These are phyloP conservation scores for Lysiphlebus fabarum DNA, from an alignment of 1,140 invertebrate species.

Conservation along the genomic window DNA sequence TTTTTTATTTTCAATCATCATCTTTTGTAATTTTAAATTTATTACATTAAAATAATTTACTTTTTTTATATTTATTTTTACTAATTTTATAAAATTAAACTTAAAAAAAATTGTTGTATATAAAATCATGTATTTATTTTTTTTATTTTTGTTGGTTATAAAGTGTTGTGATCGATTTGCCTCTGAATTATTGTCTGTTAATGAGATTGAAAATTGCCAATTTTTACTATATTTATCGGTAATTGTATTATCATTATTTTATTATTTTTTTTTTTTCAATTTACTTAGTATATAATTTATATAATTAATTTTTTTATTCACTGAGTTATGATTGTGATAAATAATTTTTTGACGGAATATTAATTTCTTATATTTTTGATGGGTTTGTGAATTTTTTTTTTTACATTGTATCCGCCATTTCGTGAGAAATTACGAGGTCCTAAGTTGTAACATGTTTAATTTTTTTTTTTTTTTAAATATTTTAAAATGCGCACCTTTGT, in stretches of 20 bases:
- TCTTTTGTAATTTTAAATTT: no score
- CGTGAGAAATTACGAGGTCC: constrained; percentile 18
- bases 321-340: constrained; percentile 10
- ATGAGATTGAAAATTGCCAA: constrained; percentile 37
- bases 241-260: constrained; percentile 43
- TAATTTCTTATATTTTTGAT: not conserved
- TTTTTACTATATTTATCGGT: constrained; percentile 9
- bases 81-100: not conserved
- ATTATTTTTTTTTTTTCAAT: constrained; percentile 25
- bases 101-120: constrained; percentile 3
- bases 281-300: constrained; percentile 7
- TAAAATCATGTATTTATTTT: constrained; percentile 27
- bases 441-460: not conserved
- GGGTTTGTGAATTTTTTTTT: no score
- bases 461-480: not conserved
- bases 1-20: no score
- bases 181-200: constrained; percentile 50
- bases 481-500: not conserved
- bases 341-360: constrained; percentile 13
- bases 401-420: constrained; percentile 2
- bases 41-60: no score
- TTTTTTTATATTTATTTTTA: not conserved
- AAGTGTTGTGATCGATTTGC: no score
- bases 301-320: constrained; percentile 16
- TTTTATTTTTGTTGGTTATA: constrained; percentile 47